phyloP scores from a whole-genome alignment of 2,888 invertebrate species.

The Graphium colonna region DNA sequence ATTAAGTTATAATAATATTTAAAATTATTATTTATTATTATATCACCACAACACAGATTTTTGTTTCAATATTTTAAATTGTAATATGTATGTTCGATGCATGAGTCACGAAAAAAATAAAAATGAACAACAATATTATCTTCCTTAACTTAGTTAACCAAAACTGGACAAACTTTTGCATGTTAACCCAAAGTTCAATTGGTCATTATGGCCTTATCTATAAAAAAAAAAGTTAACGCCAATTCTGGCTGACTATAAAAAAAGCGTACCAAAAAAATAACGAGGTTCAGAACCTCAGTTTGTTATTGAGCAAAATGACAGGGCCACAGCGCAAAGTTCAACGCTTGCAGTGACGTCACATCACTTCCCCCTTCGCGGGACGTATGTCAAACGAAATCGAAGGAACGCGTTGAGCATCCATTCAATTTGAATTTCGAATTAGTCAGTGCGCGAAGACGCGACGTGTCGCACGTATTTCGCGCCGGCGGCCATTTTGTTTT shows the following conservation, averaged over 20 bases:
- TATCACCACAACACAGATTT: no score
- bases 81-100: no score
- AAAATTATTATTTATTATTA: no score
- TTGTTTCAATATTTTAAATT: no score
- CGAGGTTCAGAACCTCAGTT: conserved; percentile 1
- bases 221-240: background rate
- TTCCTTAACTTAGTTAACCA: no score
- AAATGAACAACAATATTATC: no score
- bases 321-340: conserved; percentile 47
- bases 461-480: conserved; percentile 40
- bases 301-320: conserved; percentile 24
- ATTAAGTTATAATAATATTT: no score
- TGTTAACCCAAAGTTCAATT: background rate
- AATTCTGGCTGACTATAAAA: background rate
- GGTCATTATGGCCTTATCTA: background rate
- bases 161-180: no score
- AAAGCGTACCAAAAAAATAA: background rate
- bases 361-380: conserved; percentile 15
- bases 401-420: background rate
- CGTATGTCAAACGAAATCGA: background rate
- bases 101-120: no score
- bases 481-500: conserved; percentile 31
- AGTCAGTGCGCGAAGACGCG: conserved; percentile 52
- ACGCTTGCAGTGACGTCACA: conserved; percentile 32
- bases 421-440: conserved; percentile 25